These are phyloP conservation scores for Zaprionus camerounensis DNA, from an alignment of 1,140 invertebrate species.

Conservation along the genomic window DNA sequence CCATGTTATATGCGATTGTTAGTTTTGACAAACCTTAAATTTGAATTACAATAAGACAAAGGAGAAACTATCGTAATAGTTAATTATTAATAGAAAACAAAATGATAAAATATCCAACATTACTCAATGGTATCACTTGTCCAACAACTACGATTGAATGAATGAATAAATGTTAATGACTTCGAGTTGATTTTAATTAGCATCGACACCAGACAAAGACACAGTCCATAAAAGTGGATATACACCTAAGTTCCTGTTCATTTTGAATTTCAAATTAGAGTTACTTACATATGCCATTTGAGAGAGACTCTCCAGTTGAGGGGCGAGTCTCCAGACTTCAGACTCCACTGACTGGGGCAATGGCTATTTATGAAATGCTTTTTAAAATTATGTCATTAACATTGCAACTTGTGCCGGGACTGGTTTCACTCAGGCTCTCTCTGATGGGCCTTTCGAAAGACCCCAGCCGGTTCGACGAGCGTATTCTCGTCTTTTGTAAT, in stretches of 20 bases:
- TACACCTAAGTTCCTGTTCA: slow-evolving; percentile 25
- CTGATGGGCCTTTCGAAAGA: slow-evolving; percentile 24
- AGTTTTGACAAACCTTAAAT: neutral
- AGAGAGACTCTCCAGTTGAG: slow-evolving; percentile 32
- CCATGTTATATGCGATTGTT: neutral
- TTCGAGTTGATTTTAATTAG: slow-evolving; percentile 40
- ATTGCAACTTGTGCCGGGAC: slow-evolving; percentile 67
- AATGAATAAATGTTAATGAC: slow-evolving; percentile 28
- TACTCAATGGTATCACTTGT: neutral
- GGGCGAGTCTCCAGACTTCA: slow-evolving; percentile 10
- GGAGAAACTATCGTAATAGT: too few relatives aligned
- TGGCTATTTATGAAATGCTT: slow-evolving; percentile 76
- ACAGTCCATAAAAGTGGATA: slow-evolving; percentile 3
- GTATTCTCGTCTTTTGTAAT: slow-evolving; percentile 48
- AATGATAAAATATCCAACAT: neutral
- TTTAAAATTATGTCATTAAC: slow-evolving; percentile 80
- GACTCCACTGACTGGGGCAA: slow-evolving; percentile 26
- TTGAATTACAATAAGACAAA: neutral
- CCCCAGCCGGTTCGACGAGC: slow-evolving; percentile 19
- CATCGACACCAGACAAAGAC: slow-evolving; percentile 45
- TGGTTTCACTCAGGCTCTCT: slow-evolving; percentile 49
- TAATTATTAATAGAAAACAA: too few relatives aligned
- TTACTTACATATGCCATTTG: slow-evolving; percentile 22
- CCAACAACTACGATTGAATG: slow-evolving; percentile 18
- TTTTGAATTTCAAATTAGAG: slow-evolving; percentile 65